Evolutionary conservation across 2,113 vertebrate genomes (phyloP).

Genomic region (Perca schrenkii): DNA sequence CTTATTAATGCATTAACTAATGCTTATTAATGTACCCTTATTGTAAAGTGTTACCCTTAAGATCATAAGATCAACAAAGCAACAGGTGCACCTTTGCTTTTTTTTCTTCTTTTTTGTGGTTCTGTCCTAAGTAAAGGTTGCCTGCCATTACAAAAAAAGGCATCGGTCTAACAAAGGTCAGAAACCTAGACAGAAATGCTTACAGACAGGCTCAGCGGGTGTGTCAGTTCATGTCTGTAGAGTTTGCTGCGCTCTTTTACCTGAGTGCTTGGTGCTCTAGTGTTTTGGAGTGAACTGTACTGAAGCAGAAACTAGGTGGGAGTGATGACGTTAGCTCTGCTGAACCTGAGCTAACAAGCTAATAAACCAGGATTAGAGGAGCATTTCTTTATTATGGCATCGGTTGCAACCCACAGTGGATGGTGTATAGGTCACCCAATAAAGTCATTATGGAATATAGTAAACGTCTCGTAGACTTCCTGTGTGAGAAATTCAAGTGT

Average conservation of each 20-base stretch:
- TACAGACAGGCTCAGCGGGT: conserved; percentile 56
- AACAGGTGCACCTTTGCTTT: background rate
- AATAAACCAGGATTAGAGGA: conserved; percentile 17
- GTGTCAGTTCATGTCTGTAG: conserved; percentile 45
- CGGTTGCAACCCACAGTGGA: background rate
- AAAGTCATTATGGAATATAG: background rate
- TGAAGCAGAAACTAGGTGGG: background rate
- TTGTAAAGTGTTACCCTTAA: no score
- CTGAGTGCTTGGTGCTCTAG: conserved; percentile 3
- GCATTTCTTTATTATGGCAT: conserved; percentile 24
- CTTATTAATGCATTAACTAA: no score
- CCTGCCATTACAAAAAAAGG: conserved; percentile 56
- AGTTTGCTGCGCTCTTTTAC: conserved; percentile 43
- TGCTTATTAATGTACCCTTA: no score
- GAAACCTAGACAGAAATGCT: conserved; percentile 47
- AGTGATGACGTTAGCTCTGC: conserved; percentile 3
- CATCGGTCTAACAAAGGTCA: conserved; percentile 71
- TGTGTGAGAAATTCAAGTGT: background rate
- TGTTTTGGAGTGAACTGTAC: background rate
- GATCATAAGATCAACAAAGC: no score
- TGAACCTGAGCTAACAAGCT: conserved; percentile 6
- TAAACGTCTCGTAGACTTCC: background rate
- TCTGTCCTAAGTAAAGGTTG: conserved; percentile 63
- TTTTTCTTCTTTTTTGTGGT: background rate
- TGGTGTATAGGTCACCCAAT: background rate